phyloP scores from a whole-genome alignment of 2,888 invertebrate genomes.

The Nasonovia ribisnigri region DNA sequence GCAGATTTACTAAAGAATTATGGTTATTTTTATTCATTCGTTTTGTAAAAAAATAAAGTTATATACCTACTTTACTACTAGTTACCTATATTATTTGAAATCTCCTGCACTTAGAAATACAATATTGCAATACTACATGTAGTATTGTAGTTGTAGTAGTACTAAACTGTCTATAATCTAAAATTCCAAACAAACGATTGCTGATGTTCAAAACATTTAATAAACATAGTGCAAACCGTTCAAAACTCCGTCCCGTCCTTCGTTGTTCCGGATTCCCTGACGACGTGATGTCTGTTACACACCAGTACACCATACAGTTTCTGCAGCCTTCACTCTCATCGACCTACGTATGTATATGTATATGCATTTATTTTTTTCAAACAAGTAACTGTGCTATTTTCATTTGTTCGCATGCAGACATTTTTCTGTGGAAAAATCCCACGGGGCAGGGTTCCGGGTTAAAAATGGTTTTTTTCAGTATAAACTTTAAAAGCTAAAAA shows the following conservation, averaged over 20 bases:
- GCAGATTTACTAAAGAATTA: neutral
- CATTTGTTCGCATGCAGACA: neutral
- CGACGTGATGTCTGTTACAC: slow-evolving; percentile 32
- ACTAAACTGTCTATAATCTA: slow-evolving; percentile 4
- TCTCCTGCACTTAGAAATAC: neutral
- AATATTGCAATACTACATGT: neutral
- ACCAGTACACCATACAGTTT: neutral
- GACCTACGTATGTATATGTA: neutral
- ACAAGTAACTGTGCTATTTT: slow-evolving; percentile 34
- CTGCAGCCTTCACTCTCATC: neutral
- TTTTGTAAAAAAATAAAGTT: neutral
- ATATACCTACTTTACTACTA: too few species aligned
- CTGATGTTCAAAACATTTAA: slow-evolving; percentile 32
- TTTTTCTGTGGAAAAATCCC: slow-evolving; percentile 47
- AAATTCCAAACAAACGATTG: neutral
- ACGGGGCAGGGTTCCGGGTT: slow-evolving; percentile 17
- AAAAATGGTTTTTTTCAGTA: slow-evolving; percentile 47
- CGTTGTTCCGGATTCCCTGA: slow-evolving; percentile 26
- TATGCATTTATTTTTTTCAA: neutral
- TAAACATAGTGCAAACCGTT: slow-evolving; percentile 32
- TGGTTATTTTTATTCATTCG: neutral
- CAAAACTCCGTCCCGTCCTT: neutral
- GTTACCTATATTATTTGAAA: neutral
- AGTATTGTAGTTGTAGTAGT: neutral
- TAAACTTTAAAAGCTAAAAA: slow-evolving; percentile 45